These are phyloP conservation scores for Bubo scandiacus DNA, from an alignment of 2,113 vertebrate species.

Conservation along the genomic window DNA sequence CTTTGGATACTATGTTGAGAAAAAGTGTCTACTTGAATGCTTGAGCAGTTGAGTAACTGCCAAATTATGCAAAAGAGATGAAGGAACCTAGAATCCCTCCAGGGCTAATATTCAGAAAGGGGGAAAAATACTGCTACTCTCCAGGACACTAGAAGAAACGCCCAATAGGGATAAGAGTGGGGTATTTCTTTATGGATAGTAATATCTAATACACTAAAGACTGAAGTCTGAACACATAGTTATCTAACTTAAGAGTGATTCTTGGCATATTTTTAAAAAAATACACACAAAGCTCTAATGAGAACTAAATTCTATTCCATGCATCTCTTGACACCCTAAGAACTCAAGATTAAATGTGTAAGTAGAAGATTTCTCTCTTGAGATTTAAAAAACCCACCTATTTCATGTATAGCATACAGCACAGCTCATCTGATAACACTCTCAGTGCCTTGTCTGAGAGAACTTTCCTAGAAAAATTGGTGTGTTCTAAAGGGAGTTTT, in stretches of 20 bases:
- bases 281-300: neutral
- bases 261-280: neutral
- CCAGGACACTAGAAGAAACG: neutral
- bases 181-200: neutral
- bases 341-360: neutral
- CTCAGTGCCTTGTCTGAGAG: neutral
- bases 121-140: neutral
- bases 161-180: neutral
- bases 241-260: neutral
- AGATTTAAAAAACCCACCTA: neutral
- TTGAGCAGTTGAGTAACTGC: neutral
- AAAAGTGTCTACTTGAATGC: neutral
- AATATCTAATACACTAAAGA: neutral
- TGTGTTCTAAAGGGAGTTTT: neutral
- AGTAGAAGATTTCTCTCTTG: neutral
- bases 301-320: neutral
- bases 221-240: neutral
- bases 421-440: neutral
- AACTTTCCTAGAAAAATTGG: neutral
- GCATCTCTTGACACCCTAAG: neutral
- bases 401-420: neutral
- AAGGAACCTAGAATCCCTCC: neutral
- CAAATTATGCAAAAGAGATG: neutral
- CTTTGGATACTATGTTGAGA: neutral
- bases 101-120: neutral